Percentiles rank a stretch among this genome's conserved stretches.
Evolutionary conservation across 2,113 vertebrate species (phyloP).

Genomic region (Microcebus griseorufus): DNA sequence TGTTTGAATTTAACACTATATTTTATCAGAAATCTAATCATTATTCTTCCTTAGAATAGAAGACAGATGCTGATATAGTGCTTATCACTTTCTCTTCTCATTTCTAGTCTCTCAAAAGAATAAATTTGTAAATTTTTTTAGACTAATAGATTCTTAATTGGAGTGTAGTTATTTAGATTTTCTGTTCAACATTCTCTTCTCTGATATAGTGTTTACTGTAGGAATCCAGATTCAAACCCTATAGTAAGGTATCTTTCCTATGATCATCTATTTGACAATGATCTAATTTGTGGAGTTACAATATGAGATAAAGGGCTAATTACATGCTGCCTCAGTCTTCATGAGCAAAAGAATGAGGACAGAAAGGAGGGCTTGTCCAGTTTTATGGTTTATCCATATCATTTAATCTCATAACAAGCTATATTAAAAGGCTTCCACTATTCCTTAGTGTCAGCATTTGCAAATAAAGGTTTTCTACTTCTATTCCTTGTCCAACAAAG

Average conservation of each 20-base stretch:
- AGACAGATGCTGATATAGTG: neutral
- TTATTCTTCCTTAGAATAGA: neutral
- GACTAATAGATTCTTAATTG: neutral
- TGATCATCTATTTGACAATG: neutral
- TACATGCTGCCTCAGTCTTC: neutral
- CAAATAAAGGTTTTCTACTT: constrained; percentile 35
- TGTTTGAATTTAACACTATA: constrained; percentile 18
- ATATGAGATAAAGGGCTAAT: neutral
- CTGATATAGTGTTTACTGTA: neutral
- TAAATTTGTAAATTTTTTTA: neutral
- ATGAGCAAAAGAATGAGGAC: neutral
- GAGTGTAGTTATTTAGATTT: neutral
- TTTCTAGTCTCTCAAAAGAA: neutral
- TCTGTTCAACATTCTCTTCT: neutral
- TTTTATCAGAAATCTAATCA: neutral
- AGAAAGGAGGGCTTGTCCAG: neutral
- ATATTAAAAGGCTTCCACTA: neutral
- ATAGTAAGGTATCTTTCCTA: neutral
- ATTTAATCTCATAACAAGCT: neutral
- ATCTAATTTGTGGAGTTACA: neutral
- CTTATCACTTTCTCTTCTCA: neutral
- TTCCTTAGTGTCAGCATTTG: neutral
- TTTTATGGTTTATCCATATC: neutral
- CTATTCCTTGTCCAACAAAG: neutral
- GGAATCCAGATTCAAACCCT: neutral